Evolutionary conservation across 1,140 invertebrate genomes (phyloP).

Genomic region (Magallana angulata): DNA sequence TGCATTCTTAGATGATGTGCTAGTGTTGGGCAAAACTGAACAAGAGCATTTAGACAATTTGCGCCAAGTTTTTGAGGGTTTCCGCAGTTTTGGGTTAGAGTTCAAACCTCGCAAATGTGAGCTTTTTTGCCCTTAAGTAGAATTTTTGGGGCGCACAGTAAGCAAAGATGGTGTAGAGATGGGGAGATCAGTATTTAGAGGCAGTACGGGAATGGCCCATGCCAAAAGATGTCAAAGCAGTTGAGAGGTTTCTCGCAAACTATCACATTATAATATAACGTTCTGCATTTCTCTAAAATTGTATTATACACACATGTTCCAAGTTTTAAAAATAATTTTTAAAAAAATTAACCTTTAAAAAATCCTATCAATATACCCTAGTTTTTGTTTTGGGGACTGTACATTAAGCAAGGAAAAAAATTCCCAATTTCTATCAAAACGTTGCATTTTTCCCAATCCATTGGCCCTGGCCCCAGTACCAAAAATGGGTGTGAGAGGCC

Average conservation of each 20-base stretch:
- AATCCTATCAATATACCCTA: too few species aligned
- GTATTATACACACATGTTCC: too few species aligned
- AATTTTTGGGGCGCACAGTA: too few species aligned
- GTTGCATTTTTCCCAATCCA: too few species aligned
- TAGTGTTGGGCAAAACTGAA: neutral
- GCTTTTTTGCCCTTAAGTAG: neutral
- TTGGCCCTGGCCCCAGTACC: too few species aligned
- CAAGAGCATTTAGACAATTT: neutral
- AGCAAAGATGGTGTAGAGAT: neutral
- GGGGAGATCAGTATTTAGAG: neutral
- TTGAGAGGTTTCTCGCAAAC: neutral
- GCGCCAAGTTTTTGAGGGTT: neutral
- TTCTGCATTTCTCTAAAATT: neutral
- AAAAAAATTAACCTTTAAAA: too few species aligned
- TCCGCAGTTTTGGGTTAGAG: neutral
- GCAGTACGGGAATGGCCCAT: neutral
- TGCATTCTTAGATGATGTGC: too few species aligned
- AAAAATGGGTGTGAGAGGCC: too few species aligned
- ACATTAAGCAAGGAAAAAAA: too few species aligned
- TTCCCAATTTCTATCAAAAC: too few species aligned
- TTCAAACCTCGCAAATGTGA: slow-evolving; percentile 34
- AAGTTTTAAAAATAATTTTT: too few species aligned
- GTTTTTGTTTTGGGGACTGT: too few species aligned
- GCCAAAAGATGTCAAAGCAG: neutral
- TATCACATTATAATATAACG: neutral